These are phyloP conservation scores for Tromatobia lineatoria DNA, from an alignment of 2,888 invertebrate genomes.

Conservation along the genomic window DNA sequence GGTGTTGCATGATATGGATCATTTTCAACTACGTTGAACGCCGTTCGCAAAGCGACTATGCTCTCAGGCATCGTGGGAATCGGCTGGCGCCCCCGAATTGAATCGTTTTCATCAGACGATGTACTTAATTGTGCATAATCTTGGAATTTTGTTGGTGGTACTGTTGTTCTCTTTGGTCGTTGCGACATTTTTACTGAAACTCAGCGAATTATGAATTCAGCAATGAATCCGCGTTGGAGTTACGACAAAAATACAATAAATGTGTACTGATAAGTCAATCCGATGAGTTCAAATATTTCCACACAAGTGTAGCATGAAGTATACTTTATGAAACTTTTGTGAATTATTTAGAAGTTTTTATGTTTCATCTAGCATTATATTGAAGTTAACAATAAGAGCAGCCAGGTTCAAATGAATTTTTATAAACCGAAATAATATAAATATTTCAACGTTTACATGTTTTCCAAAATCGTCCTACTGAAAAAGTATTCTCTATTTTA, in stretches of 20 bases:
- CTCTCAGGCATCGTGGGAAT: no score
- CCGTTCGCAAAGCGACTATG: no score
- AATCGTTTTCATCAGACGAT: neutral
- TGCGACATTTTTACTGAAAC: neutral
- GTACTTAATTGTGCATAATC: neutral
- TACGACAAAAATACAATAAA: neutral
- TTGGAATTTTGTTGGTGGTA: neutral
- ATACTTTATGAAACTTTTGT: neutral
- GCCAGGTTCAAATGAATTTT: neutral
- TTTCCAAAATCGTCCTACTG: no score
- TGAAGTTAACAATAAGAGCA: neutral
- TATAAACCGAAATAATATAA: neutral
- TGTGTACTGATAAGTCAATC: neutral
- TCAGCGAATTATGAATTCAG: neutral
- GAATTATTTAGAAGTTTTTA: neutral
- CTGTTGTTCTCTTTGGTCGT: neutral
- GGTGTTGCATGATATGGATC: no score
- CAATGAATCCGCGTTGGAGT: neutral
- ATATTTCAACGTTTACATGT: neutral
- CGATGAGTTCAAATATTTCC: neutral
- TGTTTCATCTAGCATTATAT: neutral
- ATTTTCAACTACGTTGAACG: no score
- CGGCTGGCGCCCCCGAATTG: no score
- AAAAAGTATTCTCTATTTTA: no score
- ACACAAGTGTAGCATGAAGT: neutral